Evolutionary conservation across 1,140 invertebrate species (phyloP), one percentile per base, ranked within the genome.

Genomic region (Leptestheria dahalacensis): DNA sequence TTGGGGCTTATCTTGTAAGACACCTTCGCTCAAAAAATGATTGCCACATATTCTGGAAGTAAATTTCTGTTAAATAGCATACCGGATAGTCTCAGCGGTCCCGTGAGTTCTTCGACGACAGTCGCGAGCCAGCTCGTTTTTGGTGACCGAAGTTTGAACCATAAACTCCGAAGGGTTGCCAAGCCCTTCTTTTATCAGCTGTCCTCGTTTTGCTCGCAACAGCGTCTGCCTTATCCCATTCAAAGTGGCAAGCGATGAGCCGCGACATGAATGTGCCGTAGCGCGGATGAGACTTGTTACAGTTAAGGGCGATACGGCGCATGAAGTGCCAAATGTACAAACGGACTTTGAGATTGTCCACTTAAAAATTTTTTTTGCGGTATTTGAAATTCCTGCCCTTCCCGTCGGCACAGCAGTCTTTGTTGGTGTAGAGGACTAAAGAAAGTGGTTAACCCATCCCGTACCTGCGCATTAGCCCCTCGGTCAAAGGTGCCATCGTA

Each of bases 321-420:
- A 60, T 60, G 23, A 60, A 60, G 51, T 57, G 59, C 59, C 59
- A 60, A 18, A 20, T 28, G 41, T 54, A 49, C 24, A 60, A 23
- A n/a, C n/a, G n/a, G n/a, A n/a, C n/a, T n/a, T n/a, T n/a, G n/a
- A n/a, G n/a, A n/a, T n/a, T n/a, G n/a, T 3, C 51, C 10, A 2
- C 23, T 9, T 24, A 6, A 29, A 29, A 15, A 29, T 57, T 57
- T 12, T 28, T 24, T 29, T 2, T 28, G 15, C 33, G 23, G 21
- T 10, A 58, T 28, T 58, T 58, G 20, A 46, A 58, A n/a, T 51
- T 12, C 25, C 33, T 6, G 33, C 33, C 6, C 6, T n/a, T 50
- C 0, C 56, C 25, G 26, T 15, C 18, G 10, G 12, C 25, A 15
- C 25, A 60, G 59, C 59, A 60, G 59, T 60, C 59, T n/a, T 50